A percentile compares a stretch with the other conserved stretches of the same genome.
Conservation (phyloP, 2,113 vertebrate genomes). For the Dasypus novemcinctus region DNA sequence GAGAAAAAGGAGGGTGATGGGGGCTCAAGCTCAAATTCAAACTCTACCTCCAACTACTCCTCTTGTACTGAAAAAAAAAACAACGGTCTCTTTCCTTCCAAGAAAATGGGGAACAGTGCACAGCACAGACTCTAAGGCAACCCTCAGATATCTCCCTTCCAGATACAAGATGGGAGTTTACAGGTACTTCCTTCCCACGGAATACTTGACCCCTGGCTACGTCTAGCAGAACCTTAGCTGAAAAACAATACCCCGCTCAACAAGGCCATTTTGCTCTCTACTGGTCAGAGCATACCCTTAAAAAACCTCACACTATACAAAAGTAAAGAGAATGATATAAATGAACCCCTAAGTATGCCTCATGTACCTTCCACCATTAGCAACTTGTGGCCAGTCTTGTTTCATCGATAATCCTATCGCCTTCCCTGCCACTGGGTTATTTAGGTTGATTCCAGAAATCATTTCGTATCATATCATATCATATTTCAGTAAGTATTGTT, state of each 20-base stretch:
- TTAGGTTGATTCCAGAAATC: neutral
- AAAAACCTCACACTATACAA: neutral
- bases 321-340: neutral
- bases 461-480: slow-evolving; percentile 45
- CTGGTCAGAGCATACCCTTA: neutral
- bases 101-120: neutral
- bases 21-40: neutral
- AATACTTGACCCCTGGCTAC: neutral
- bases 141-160: neutral
- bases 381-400: neutral
- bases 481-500: slow-evolving; percentile 40
- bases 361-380: neutral
- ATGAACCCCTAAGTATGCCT: neutral
- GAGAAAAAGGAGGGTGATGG: neutral
- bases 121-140: neutral
- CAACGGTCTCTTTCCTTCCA: neutral
- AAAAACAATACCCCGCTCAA: neutral
- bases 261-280: neutral
- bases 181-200: neutral
- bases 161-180: neutral
- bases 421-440: neutral
- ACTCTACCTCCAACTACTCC: neutral
- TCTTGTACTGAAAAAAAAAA: neutral
- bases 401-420: neutral
- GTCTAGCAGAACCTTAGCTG: neutral